Evolutionary conservation across 30 jellyfish, hydroid and myxozoan species (phyloP).

Genomic region (Cassiopea andromeda): DNA sequence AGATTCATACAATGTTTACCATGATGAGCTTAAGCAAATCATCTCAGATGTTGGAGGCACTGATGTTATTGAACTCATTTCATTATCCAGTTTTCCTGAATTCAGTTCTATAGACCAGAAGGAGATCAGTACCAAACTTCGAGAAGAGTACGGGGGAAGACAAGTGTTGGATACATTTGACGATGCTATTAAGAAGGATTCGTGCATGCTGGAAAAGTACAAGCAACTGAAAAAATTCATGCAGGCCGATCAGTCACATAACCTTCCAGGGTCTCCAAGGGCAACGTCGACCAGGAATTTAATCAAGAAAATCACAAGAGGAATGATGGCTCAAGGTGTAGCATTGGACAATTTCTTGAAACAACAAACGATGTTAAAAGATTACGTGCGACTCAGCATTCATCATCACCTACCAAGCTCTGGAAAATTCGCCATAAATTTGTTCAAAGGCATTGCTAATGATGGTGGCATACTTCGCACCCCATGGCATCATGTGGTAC

Average conservation of each 20-base stretch:
- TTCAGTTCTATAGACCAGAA: constrained; percentile 11
- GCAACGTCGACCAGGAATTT: constrained; percentile 18
- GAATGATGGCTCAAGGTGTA: constrained; percentile 77
- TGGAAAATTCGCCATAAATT: constrained; percentile 59
- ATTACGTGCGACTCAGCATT: constrained; percentile 60
- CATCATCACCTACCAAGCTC: constrained; percentile 64
- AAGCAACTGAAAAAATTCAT: constrained; percentile 39
- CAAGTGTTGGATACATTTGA: constrained; percentile 4
- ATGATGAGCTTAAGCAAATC: constrained; percentile 26
- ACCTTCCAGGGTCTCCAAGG: constrained; percentile 30
- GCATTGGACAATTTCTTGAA: constrained; percentile 55
- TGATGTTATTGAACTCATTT: constrained; percentile 51
- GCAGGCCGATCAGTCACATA: constrained; percentile 24
- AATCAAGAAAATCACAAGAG: constrained; percentile 46
- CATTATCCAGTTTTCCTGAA: constrained; percentile 47
- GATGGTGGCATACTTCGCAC: constrained; percentile 48
- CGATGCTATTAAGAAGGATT: not conserved
- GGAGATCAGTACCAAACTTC: constrained; percentile 7
- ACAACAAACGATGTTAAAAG: constrained; percentile 1
- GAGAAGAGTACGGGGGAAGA: constrained; percentile 31
- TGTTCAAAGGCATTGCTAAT: constrained; percentile 32
- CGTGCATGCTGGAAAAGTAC: constrained; percentile 35
- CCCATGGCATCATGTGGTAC: constrained; percentile 70
- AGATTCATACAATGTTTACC: constrained; percentile 45
- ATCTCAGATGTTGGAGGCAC: constrained; percentile 42